Conservation (phyloP, 2,888 invertebrate species). For the Oxycera nigricornis region DNA sequence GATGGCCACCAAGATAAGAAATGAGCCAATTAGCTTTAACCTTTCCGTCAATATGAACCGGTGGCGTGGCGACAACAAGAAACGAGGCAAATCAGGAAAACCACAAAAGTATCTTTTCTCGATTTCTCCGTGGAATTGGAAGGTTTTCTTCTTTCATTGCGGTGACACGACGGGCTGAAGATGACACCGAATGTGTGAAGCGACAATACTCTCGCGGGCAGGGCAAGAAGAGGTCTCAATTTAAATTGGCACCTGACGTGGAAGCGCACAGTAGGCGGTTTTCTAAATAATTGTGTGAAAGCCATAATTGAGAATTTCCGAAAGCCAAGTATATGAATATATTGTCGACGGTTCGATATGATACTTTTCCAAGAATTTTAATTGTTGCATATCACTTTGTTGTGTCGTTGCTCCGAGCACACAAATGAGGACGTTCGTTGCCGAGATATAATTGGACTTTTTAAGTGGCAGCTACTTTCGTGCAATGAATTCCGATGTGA, state of each 20-base stretch:
- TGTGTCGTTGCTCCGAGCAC: background rate
- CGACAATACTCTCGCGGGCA: too few relatives aligned
- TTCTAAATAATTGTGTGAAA: constrained; percentile 1
- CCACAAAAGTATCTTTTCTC: background rate
- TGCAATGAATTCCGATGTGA: background rate
- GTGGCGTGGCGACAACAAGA: background rate
- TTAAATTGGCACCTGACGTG: background rate
- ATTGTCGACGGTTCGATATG: background rate
- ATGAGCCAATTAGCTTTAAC: constrained; percentile 29
- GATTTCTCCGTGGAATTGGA: too few relatives aligned
- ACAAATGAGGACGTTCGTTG: background rate
- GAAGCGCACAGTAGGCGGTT: background rate
- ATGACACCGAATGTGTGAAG: constrained; percentile 5
- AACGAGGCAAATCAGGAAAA: background rate
- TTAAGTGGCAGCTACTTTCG: too few relatives aligned
- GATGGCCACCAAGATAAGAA: constrained; percentile 27
- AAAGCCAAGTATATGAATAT: background rate
- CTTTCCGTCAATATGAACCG: background rate
- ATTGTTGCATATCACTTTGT: background rate
- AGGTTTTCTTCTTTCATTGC: too few relatives aligned
- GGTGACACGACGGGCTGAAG: background rate
- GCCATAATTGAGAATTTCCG: background rate
- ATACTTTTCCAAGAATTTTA: constrained; percentile 1
- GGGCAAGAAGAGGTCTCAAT: constrained; percentile 3
- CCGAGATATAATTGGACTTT: too few relatives aligned